Conservation (phyloP, 2,113 vertebrate species). For the Oncorhynchus gorbuscha region DNA sequence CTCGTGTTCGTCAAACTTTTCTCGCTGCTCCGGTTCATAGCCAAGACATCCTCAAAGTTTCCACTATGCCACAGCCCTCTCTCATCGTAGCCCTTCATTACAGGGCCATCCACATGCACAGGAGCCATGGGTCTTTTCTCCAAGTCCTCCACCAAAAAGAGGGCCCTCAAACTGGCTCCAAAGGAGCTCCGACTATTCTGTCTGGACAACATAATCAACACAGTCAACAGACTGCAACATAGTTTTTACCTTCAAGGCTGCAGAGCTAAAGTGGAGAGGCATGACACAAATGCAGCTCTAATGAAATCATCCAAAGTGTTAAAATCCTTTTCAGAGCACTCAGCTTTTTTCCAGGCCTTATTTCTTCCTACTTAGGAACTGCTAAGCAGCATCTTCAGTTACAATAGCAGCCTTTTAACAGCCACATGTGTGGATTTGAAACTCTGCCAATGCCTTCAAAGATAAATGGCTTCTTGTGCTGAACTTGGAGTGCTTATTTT, state of each 20-base stretch:
- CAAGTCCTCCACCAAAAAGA: slow-evolving; percentile 32
- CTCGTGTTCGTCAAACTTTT: slow-evolving; percentile 8
- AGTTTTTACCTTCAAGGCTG: slow-evolving; percentile 31
- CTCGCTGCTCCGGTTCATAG: slow-evolving; percentile 20
- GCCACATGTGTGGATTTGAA: neutral
- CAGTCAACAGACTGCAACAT: slow-evolving; percentile 25
- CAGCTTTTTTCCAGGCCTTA: too few relatives aligned
- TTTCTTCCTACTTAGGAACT: slow-evolving; percentile 12
- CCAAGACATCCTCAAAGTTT: neutral
- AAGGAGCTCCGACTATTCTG: slow-evolving; percentile 18
- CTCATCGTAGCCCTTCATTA: neutral
- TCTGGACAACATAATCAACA: slow-evolving; percentile 24
- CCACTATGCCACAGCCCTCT: slow-evolving; percentile 8
- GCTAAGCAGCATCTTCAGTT: slow-evolving; percentile 5
- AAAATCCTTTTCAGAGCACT: slow-evolving; percentile 1
- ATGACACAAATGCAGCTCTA: slow-evolving; percentile 19
- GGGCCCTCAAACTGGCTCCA: slow-evolving; percentile 13
- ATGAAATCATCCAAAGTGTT: slow-evolving; percentile 17
- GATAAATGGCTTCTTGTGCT: neutral
- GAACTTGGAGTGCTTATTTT: slow-evolving; percentile 13
- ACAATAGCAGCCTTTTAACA: slow-evolving; percentile 33
- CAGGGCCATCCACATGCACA: neutral
- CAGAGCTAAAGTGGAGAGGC: slow-evolving; percentile 25
- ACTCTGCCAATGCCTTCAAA: slow-evolving; percentile 17
- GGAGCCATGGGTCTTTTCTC: slow-evolving; percentile 6